Base-by-base conservation (phyloP, 2,113 vertebrate genomes). In the Phrynosoma blainvillii region DNA sequence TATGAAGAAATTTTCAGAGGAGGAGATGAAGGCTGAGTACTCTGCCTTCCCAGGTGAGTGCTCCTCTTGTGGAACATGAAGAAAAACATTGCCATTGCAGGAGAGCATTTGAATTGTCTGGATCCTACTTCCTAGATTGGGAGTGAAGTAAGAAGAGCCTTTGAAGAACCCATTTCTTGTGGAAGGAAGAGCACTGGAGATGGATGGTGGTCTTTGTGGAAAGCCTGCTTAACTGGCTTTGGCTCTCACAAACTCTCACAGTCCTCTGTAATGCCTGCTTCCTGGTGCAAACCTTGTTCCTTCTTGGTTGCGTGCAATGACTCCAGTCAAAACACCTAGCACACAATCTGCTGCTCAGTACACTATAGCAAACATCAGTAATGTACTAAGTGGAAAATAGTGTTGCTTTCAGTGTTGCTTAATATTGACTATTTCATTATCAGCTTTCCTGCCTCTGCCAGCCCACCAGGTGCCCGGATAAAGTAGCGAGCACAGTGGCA, bases 1-100 rank as follows among this genome's bases (percentile, higher is more conserved):
- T 92, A 84, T 92, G 70, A n/a, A 89, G 92, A 90, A 92, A 92
- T 90, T 92, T 81, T 76, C 25, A 71, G 3, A 32, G 13, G 10
- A 0, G 9, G 42, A 65, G 85, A 82, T 30, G 56, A 73, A 89
- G 52, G 30, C 74, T 73, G 40, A 73, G 77, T 94, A 88, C 87
- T 90, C 65, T 74, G 14, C 82, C 74, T 92, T 87, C 14, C 42
- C 23, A 84, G 36, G 79, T 79, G 30, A 88, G 52, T 27, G 82
- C 89, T 91, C 77, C 12, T 20, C 79, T 30, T 27, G 23, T 36
- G 36, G 79, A 93, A 80, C 32, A 47, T 54, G 40, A 76, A 13
- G 2, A 32, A 6, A 76, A 68, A 54, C 56, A 47, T n/a, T 87
- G 71, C 40, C 70, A 68, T 25, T 66, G 80, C 54, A 54, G 3